Base-by-base conservation (phyloP, 2,888 invertebrate species). In the Plutella xylostella region DNA sequence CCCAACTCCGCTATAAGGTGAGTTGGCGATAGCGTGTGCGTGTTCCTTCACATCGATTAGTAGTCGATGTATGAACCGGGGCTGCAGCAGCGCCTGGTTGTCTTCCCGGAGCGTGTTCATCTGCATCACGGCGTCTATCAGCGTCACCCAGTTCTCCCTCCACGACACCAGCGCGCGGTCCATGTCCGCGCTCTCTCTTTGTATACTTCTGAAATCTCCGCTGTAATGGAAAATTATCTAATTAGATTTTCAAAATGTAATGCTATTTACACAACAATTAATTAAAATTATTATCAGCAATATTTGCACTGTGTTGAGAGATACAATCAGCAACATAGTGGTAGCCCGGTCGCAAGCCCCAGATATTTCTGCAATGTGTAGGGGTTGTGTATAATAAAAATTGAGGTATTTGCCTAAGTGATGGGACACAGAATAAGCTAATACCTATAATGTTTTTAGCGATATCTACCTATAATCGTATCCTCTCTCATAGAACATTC, bases 71-170 rank as follows among this genome's bases (percentile, higher is more conserved):
- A 43, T 43, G 28, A 31, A 35, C 0, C 88, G 89, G 2, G 92
- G 91, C 11, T 90, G 70, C 47, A 84, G 43, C 85, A 72, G 19
- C 85, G 82, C 19, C 91, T 55, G 17, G 11, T 22, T 33, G 21
- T 33, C 6, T 12, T 21, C 34, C 15, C 34, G 19, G 15, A 43
- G 14, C 9, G 91, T 85, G 37, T 86, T 79, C 52, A 90, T 87
- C 71, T 93, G 93, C 22, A 93, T 71, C 86, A 93, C 87, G 1
- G 89, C 88, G 67, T 93, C 93, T 60, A 93, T 77, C 58, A 91
- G 91, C 11, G 89, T 84, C 1, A 89, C 86, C 92, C 92, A 93
- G 62, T 90, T 90, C 46, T 86, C 86, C 17, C 80, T 75, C 91
- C 91, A 92, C 39, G 67, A 65, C 1, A 76, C 50, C 33, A 50